Conservation (phyloP, 2,797 vertebrate genomes). For the Triplophysa yarkandensis region DNA sequence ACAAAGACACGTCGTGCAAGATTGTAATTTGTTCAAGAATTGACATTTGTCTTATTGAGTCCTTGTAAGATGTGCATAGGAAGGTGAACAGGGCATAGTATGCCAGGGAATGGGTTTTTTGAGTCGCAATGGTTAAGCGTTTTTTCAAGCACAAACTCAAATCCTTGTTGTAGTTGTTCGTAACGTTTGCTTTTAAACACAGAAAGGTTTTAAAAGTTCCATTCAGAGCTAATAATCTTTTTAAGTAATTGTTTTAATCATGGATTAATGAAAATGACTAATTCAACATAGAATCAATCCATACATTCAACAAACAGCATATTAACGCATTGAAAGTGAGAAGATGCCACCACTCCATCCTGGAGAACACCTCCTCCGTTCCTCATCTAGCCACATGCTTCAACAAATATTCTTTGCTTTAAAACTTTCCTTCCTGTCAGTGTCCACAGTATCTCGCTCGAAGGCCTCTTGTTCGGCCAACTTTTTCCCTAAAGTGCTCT, state of each 20-base stretch:
- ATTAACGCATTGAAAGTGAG: background rate
- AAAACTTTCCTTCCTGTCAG: slow-evolving; percentile 47
- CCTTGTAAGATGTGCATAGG: too few species aligned
- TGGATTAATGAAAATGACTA: background rate
- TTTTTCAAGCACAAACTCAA: too few species aligned
- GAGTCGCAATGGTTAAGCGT: too few species aligned
- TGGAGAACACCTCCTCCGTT: background rate
- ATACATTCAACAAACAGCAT: background rate
- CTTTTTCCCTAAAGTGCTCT: slow-evolving; percentile 74
- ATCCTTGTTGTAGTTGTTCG: too few species aligned
- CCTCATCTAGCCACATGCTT: background rate
- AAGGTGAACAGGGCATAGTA: too few species aligned
- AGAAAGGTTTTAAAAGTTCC: too few species aligned
- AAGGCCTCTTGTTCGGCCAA: slow-evolving; percentile 51
- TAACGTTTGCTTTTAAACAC: too few species aligned
- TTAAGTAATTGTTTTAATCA: background rate
- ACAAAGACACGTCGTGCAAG: too few species aligned
- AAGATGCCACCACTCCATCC: background rate
- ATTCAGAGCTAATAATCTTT: too few species aligned
- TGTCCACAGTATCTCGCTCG: slow-evolving; percentile 52
- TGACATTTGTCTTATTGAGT: too few species aligned
- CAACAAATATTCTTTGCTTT: slow-evolving; percentile 23
- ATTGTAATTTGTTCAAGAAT: too few species aligned
- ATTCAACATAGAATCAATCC: background rate
- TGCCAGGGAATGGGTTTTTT: too few species aligned